Percentiles rank a stretch among this genome's conserved stretches.
Conservation (phyloP, 2,888 invertebrate genomes). For the Euplexia lucipara region DNA sequence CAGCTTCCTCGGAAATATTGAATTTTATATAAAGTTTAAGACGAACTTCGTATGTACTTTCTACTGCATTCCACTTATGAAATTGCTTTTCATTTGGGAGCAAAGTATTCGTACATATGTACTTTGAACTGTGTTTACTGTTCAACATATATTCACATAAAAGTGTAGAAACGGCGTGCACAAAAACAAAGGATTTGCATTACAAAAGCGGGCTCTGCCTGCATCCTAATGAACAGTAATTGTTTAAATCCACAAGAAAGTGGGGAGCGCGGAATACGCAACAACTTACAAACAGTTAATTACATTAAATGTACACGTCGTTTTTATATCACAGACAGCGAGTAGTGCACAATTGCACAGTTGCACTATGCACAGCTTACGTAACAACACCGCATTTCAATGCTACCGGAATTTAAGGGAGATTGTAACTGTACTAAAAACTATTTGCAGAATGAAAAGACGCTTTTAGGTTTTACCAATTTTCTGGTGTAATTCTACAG, state of each 20-base stretch:
- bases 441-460: conserved; percentile 9
- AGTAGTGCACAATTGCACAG: conserved; percentile 29
- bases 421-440: conserved; percentile 22
- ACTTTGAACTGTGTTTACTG: conserved; percentile 60
- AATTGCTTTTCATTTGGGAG: conserved; percentile 75
- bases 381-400: conserved; percentile 33
- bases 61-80: conserved; percentile 74
- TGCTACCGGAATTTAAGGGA: conserved; percentile 17
- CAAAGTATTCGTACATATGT: conserved; percentile 32
- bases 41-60: conserved; percentile 63
- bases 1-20: conserved; percentile 74
- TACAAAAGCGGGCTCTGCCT: conserved; percentile 78
- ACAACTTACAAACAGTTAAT: conserved; percentile 77
- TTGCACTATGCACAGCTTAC: conserved; percentile 32
- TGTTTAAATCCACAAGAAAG: conserved; percentile 85
- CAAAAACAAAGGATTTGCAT: conserved; percentile 85
- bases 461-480: conserved; percentile 4
- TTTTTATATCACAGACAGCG: conserved; percentile 60
- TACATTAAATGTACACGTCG: conserved; percentile 73
- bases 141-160: conserved; percentile 61
- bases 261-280: conserved; percentile 70
- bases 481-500: neutral
- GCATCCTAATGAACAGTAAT: conserved; percentile 86
- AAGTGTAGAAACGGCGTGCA: conserved; percentile 62
- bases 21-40: conserved; percentile 78